Evolutionary conservation across 2,888 invertebrate genomes (phyloP), one percentile per base, ranked within the genome.

Genomic region (Polylopha cassiicola): DNA sequence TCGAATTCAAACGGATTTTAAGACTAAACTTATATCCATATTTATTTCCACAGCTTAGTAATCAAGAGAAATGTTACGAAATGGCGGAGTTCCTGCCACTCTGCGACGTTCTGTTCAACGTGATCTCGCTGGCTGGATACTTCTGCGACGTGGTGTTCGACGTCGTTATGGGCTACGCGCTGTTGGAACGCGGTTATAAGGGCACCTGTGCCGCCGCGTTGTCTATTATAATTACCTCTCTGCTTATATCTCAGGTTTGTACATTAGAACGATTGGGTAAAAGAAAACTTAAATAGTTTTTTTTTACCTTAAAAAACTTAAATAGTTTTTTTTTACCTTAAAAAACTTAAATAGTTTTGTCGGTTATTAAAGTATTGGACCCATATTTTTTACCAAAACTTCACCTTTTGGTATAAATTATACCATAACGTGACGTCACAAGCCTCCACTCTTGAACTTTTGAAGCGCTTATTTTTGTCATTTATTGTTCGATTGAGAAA

Each of bases 91-190:
- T 95, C 77, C 88, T 95, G 77, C 95, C 95, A 54, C 88, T 95
- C 70, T 95, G 95, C 88, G 95, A 95, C 85, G 92, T 95, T 50
- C 87, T 95, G 29, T 95, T 95, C 87, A 95, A 95, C 81, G 93
- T 95, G 71, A 94, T 95, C 58, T 95, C 95, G 29, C 84, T 95
- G 54, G 94, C 94, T 41, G 93, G 93, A 13, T 95, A 95, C 73
- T 95, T 95, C 78, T 95, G 95, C 87, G 95, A 95, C 86, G 91
- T 95, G 47, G 94, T 95, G 4, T 95, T 95, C 73, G 95, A 95
- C 75, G 88, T 95, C 44, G 91, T 95, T 39, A 91, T 94, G 87
- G 91, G 93, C 27, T 95, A 95, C 74, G 93, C 95, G 13, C 87
- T 95, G 16, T 91, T 92, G 50, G 90, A 91, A 65, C 84, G 89